A percentile compares a stretch with the other conserved stretches of the same genome.
Conservation (phyloP, 2,888 invertebrate genomes). For the Apotomis turbidana region DNA sequence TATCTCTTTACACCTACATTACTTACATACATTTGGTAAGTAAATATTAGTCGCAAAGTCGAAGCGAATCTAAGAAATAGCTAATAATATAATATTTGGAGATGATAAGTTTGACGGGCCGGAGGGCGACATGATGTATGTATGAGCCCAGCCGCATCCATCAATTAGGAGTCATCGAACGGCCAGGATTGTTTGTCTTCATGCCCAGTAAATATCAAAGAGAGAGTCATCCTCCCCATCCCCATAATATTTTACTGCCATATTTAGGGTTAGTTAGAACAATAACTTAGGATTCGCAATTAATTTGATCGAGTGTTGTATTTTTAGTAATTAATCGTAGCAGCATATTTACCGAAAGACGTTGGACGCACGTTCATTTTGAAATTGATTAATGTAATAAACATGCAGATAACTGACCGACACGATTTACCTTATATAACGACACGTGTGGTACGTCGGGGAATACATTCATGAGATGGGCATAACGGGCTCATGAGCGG, state of each 20-base stretch:
- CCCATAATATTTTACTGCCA: neutral
- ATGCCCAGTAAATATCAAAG: neutral
- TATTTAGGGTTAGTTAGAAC: neutral
- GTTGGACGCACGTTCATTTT: too few species aligned
- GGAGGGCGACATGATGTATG: constrained; percentile 23
- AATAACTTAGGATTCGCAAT: too few species aligned
- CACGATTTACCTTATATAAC: neutral
- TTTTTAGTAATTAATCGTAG: too few species aligned
- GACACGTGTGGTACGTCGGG: neutral
- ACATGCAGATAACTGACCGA: neutral
- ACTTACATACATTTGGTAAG: too few species aligned
- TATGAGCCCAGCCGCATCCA: constrained; percentile 15
- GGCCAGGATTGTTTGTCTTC: neutral
- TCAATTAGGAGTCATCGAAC: constrained; percentile 16
- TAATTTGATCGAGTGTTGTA: too few species aligned
- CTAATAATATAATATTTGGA: neutral
- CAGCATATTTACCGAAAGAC: too few species aligned
- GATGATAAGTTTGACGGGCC: constrained; percentile 6
- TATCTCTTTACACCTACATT: too few species aligned
- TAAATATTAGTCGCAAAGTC: too few species aligned
- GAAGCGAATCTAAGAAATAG: too few species aligned
- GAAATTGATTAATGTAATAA: too few species aligned
- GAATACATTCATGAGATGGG: neutral
- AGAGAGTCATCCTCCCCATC: too few species aligned
- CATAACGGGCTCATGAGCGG: neutral